These are phyloP conservation scores for Melikaiella ostensackeni DNA, from an alignment of 2,888 invertebrate genomes.

Conservation along the genomic window DNA sequence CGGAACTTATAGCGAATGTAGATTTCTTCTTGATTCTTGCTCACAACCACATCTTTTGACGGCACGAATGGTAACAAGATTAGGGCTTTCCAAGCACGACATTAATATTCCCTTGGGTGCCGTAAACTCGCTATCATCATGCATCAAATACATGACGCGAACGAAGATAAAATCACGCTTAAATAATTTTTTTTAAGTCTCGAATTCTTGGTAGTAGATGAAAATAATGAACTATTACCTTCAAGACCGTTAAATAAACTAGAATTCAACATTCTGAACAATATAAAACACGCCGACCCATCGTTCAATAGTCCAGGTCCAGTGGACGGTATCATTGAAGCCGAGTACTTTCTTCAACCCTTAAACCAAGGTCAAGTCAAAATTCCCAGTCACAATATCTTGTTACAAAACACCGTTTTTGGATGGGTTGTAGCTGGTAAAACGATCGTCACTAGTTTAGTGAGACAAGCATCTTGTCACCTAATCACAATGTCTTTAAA, in stretches of 20 bases:
- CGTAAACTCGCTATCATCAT: neutral
- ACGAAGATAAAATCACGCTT: neutral
- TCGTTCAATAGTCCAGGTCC: neutral
- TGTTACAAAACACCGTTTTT: no score
- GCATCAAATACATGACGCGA: no score
- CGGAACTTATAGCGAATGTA: neutral
- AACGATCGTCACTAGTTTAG: no score
- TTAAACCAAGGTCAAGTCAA: neutral
- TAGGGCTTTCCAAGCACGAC: neutral
- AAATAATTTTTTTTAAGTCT: neutral
- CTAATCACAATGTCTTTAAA: no score
- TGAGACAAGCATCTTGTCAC: no score
- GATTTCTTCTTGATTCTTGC: constrained; percentile 3
- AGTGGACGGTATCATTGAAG: neutral
- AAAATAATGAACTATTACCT: no score
- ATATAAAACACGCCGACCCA: constrained; percentile 17
- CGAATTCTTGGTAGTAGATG: neutral
- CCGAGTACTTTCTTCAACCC: neutral
- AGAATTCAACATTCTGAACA: neutral
- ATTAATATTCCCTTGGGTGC: neutral
- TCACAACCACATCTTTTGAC: neutral
- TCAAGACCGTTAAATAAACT: no score
- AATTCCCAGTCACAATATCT: neutral
- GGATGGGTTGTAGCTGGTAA: no score
- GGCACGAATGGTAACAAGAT: neutral